phyloP scores from a whole-genome alignment of 2,113 vertebrate genomes.

The Sapayoa aenigma region DNA sequence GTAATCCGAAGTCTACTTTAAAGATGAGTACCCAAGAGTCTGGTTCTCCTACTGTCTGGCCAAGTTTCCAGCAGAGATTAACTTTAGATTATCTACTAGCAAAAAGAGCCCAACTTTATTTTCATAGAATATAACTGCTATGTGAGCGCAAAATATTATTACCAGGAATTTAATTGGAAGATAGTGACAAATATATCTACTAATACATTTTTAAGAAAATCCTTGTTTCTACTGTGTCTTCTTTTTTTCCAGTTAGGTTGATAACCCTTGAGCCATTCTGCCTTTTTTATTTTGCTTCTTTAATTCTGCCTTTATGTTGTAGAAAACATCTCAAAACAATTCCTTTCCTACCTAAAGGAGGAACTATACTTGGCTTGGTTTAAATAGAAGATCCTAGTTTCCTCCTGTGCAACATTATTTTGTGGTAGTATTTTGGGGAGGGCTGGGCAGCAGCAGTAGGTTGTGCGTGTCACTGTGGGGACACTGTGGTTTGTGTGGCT shows the following conservation, averaged over 20 bases:
- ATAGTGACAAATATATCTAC: not conserved
- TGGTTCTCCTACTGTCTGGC: not conserved
- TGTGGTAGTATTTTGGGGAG: not conserved
- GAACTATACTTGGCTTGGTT: not conserved
- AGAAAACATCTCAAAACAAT: not conserved
- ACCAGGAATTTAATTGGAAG: not conserved
- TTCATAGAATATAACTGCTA: not conserved
- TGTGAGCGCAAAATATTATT: not conserved
- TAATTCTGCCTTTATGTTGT: not conserved
- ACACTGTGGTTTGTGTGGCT: not conserved
- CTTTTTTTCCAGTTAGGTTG: not conserved
- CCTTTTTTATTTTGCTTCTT: not conserved
- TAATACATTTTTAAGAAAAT: not conserved
- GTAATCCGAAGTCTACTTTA: not conserved
- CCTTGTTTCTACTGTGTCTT: not conserved
- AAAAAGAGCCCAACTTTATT: not conserved
- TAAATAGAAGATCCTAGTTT: not conserved
- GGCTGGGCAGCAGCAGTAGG: not conserved
- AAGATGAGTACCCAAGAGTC: not conserved
- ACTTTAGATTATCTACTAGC: not conserved
- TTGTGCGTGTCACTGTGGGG: accelerated
- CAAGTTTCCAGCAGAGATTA: not conserved
- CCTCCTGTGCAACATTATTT: not conserved
- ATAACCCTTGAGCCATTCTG: not conserved
- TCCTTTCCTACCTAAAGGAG: not conserved